These are phyloP conservation scores for Ramphastos sulfuratus DNA, from an alignment of 2,113 vertebrate genomes.

Conservation along the genomic window DNA sequence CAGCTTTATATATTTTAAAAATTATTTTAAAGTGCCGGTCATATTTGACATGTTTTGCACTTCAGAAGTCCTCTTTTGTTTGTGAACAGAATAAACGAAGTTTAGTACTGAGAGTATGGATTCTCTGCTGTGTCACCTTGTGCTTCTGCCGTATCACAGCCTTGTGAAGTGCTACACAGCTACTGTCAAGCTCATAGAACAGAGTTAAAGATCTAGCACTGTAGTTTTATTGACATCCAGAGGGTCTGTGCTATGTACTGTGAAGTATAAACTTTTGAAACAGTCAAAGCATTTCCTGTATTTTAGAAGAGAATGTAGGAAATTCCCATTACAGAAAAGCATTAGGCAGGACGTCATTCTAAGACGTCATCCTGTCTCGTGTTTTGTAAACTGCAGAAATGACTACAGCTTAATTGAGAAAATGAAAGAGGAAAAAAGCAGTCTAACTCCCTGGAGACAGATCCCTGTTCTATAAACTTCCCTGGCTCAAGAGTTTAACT, in stretches of 20 bases:
- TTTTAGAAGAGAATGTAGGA: not conserved
- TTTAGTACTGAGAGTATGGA: not conserved
- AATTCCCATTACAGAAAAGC: not conserved
- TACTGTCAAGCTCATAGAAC: not conserved
- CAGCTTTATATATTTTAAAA: not conserved
- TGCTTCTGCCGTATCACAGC: not conserved
- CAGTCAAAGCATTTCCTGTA: not conserved
- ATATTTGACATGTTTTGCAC: not conserved
- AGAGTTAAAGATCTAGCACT: not conserved
- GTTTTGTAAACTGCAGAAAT: constrained; percentile 41
- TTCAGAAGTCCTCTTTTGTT: not conserved
- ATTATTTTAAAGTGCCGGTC: fast-evolving
- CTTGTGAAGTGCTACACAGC: not conserved
- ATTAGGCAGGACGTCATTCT: not conserved
- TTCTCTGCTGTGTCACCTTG: fast-evolving
- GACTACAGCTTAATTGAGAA: constrained; percentile 2
- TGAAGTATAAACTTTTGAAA: not conserved
- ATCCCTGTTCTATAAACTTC: not conserved
- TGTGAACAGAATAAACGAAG: too few species aligned
- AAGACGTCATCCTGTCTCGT: not conserved
- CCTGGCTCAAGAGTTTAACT: not conserved
- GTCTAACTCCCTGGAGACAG: not conserved
- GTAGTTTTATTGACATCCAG: not conserved
- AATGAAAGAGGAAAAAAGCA: constrained; percentile 27
- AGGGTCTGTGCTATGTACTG: not conserved